Evolutionary conservation across 2,113 vertebrate species (phyloP).

Genomic region (Acanthochromis polyacanthus): DNA sequence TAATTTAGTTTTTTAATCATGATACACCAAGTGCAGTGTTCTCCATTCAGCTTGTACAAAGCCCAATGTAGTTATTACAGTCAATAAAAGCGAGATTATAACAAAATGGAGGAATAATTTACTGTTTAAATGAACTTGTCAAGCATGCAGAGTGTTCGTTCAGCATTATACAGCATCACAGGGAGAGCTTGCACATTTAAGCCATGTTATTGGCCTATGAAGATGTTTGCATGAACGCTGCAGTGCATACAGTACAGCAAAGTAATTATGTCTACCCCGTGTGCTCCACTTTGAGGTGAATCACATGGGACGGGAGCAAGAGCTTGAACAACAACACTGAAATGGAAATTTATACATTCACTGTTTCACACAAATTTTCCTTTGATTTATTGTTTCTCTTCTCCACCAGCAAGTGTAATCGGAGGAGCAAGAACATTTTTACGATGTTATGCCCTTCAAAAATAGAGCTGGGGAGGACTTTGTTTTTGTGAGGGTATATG

Average conservation of each 20-base stretch:
- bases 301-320: conserved; percentile 60
- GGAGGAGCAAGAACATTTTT: conserved; percentile 42
- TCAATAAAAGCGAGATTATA: conserved; percentile 44
- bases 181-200: conserved; percentile 54
- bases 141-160: conserved; percentile 19
- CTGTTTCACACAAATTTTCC: conserved; percentile 53
- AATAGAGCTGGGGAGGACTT: conserved; percentile 14
- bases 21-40: conserved; percentile 33
- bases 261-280: conserved; percentile 63
- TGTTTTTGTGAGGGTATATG: conserved; percentile 6
- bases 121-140: conserved; percentile 29
- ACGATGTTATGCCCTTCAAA: conserved; percentile 25
- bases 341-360: conserved; percentile 71
- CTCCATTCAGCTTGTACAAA: conserved; percentile 16
- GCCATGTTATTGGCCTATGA: conserved; percentile 29
- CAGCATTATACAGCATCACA: conserved; percentile 25
- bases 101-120: conserved; percentile 34
- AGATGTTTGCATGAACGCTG: conserved; percentile 40
- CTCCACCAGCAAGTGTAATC: conserved; percentile 54
- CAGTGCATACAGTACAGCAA: conserved; percentile 46
- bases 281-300: conserved; percentile 64
- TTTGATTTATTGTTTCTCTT: conserved; percentile 74
- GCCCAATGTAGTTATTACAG: conserved; percentile 20
- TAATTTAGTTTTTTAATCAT: conserved; percentile 50
- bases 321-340: conserved; percentile 59